Evolutionary conservation across 2,797 vertebrate species (phyloP).

Genomic region (Sebastes minor): DNA sequence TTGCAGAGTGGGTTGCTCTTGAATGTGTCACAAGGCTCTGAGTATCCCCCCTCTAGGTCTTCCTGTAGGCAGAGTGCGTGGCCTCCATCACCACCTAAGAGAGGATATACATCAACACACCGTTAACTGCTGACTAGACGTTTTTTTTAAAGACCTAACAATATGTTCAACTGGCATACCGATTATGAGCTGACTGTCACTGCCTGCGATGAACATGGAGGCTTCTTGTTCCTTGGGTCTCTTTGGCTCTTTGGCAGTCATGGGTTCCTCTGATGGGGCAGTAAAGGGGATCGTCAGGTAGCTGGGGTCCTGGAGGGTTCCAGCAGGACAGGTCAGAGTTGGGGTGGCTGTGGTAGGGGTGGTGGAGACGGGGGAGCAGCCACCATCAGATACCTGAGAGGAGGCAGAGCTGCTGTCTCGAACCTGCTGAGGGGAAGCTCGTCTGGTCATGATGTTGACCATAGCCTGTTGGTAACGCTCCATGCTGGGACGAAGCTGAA

Average conservation of each 20-base stretch:
- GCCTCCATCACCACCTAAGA: constrained; percentile 85
- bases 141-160: background rate
- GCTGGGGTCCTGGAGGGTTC: constrained; percentile 63
- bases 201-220: constrained; percentile 86
- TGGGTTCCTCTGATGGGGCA: constrained; percentile 25
- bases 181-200: constrained; percentile 78
- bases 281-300: constrained; percentile 68
- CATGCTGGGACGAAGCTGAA: constrained; percentile 85
- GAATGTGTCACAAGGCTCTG: constrained; percentile 86
- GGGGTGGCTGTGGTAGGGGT: background rate
- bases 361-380: constrained; percentile 27
- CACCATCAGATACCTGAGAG: constrained; percentile 50
- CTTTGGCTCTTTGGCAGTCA: constrained; percentile 67
- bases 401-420: constrained; percentile 2
- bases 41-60: constrained; percentile 80
- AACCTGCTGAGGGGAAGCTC: constrained; percentile 46
- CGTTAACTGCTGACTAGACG: background rate
- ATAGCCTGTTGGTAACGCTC: constrained; percentile 87
- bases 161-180: constrained; percentile 71
- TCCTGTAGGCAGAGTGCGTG: constrained; percentile 81
- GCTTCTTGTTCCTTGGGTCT: constrained; percentile 71
- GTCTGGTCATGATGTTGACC: constrained; percentile 82
- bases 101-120: constrained; percentile 11
- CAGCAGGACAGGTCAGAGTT: constrained; percentile 50
- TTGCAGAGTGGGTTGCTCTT: constrained; percentile 87